Conservation (phyloP, 2,888 invertebrate species). For the Apotomis capreana region DNA sequence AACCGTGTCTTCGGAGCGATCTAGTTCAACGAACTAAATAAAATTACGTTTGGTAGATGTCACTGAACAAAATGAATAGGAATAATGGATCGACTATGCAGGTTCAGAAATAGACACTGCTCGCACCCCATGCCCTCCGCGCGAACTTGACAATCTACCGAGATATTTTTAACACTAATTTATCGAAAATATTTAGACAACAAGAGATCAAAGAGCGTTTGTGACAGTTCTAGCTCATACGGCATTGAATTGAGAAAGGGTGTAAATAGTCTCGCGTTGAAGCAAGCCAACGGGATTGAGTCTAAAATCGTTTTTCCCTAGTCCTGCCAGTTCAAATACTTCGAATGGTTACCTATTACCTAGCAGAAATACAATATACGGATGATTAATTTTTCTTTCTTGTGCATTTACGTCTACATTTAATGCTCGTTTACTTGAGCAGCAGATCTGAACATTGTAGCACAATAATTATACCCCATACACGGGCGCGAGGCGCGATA, state of each 20-base stretch:
- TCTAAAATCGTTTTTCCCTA: not conserved
- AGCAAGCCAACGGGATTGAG: not conserved
- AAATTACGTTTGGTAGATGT: constrained; percentile 47
- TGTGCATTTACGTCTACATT: not conserved
- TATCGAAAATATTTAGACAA: constrained; percentile 71
- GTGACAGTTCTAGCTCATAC: not conserved
- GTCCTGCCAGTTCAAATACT: no score
- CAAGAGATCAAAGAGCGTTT: constrained; percentile 38
- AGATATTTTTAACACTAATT: constrained; percentile 76
- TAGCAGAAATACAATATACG: not conserved
- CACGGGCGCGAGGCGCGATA: constrained; percentile 28
- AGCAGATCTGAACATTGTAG: constrained; percentile 12
- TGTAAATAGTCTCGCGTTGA: not conserved
- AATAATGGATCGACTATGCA: constrained; percentile 65
- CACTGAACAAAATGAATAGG: constrained; percentile 64
- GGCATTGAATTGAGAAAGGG: not conserved
- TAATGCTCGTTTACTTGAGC: not conserved
- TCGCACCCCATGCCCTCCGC: constrained; percentile 66
- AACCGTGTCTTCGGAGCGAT: constrained; percentile 28
- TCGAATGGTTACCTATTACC: not conserved
- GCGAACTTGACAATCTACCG: constrained; percentile 79
- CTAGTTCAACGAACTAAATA: constrained; percentile 53
- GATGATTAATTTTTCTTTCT: not conserved
- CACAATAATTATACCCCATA: constrained; percentile 27
- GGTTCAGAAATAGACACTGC: constrained; percentile 72